Evolutionary conservation across 2,888 invertebrate genomes (phyloP), one percentile per base, ranked within the genome.

Genomic region (Conomelus anceps): DNA sequence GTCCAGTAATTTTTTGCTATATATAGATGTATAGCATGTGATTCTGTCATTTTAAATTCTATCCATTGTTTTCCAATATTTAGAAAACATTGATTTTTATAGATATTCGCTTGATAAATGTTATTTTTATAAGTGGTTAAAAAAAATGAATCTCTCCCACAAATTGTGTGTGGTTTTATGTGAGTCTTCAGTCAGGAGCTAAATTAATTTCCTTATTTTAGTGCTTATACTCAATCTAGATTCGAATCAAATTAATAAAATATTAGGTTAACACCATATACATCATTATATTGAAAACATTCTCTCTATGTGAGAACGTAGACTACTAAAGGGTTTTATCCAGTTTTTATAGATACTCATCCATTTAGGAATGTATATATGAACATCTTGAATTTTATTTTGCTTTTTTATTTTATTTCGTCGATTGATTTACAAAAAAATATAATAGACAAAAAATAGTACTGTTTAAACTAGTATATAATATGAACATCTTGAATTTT

Each of bases 1-100:
- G 85, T 88, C 85, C 85, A 88, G 85, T 88, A 85, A 85, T 85
- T 85, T 85, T 34, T 26, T 88, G 34, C 85, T 88, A 88, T 22
- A 22, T 86, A 86, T 23, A 3, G 13, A 86, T 23, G 26, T 63
- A 88, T 88, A 88, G 88, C 88, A 88, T 88, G 88, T 63, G 41
- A 88, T 88, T 88, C 63, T 88, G 63, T 20, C 63, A 34, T 88
- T 63, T 41, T 85, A 85, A 24, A 85, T 85, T 88, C 24, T 88
- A 84, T 88, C 24, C 22, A 23, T 85, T 24, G 26, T 63, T 63
- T 63, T 63, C 63, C 63, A 63, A 63, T n/a, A 63, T n/a, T 63
- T 63, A 63, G 63, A 13, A 63, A 63, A 63, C 63, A 63, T 63
- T 63, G 63, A 63, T 63, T 63, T 63, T 63, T 63, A 63, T 63